A percentile compares a stretch with the other conserved stretches of the same genome.
Evolutionary conservation across 1,140 invertebrate species (phyloP).

Genomic region (Hirudo medicinalis): DNA sequence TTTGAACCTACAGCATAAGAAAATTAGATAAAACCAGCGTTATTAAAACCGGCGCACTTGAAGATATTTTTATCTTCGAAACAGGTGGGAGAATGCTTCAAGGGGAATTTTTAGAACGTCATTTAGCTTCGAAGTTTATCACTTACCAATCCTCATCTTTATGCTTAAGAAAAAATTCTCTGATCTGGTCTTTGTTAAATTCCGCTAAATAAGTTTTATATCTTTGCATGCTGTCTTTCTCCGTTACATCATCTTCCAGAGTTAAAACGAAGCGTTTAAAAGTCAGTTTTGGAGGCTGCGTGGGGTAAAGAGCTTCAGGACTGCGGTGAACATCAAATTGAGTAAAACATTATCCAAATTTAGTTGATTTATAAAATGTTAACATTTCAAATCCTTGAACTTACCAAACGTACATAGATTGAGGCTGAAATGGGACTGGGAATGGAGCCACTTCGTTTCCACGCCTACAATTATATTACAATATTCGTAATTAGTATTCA

Average conservation of each 20-base stretch:
- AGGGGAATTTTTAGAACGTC: too few relatives aligned
- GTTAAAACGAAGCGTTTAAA: slow-evolving; percentile 91
- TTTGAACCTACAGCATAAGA: slow-evolving; percentile 70
- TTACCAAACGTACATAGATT: too few relatives aligned
- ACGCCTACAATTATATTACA: too few relatives aligned
- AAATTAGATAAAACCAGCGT: background rate
- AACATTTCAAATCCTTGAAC: too few relatives aligned
- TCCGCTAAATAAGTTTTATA: slow-evolving; percentile 98
- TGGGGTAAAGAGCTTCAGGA: slow-evolving; percentile 34
- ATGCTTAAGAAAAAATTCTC: slow-evolving; percentile 95
- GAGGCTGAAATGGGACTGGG: too few relatives aligned
- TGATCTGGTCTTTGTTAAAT: slow-evolving; percentile 85
- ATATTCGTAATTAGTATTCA: too few relatives aligned
- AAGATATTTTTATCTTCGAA: background rate
- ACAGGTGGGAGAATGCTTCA: background rate
- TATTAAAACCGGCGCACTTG: background rate
- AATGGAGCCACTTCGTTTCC: too few relatives aligned
- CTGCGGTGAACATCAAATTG: slow-evolving; percentile 23
- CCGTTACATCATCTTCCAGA: slow-evolving; percentile 91
- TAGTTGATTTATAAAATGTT: too few relatives aligned
- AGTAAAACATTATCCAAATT: too few relatives aligned
- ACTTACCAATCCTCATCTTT: slow-evolving; percentile 99
- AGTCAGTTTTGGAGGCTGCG: slow-evolving; percentile 79
- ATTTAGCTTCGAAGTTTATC: background rate
- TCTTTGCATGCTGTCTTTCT: slow-evolving; percentile 88